Evolutionary conservation across 2,113 vertebrate species (phyloP).

Genomic region (Tupaia chinensis): DNA sequence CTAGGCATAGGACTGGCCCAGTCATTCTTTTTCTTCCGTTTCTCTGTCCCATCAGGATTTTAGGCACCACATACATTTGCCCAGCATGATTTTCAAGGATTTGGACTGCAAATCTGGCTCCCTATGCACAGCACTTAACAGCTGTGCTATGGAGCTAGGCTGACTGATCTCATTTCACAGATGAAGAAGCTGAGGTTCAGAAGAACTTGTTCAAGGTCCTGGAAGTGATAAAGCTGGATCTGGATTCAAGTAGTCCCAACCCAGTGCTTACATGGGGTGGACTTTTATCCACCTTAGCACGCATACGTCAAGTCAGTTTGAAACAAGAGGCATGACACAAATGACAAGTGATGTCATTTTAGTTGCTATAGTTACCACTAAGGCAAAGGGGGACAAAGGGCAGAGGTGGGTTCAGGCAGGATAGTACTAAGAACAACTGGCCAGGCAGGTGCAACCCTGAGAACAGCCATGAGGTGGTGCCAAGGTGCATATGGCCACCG

Average conservation of each 20-base stretch:
- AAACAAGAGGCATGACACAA: not conserved
- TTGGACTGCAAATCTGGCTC: no score
- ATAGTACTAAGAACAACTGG: not conserved
- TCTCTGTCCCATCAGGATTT: no score
- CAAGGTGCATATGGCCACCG: not conserved
- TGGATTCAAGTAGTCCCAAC: not conserved
- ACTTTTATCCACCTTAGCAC: not conserved
- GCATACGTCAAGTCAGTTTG: not conserved
- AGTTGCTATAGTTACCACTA: not conserved
- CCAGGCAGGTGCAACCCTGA: not conserved
- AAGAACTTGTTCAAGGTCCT: not conserved
- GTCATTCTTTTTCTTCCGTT: no score
- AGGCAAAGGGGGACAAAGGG: no score
- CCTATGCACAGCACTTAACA: no score
- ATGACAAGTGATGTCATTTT: not conserved
- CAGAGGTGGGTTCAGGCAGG: not conserved
- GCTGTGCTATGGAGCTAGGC: no score
- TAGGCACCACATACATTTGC: no score
- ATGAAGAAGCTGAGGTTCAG: not conserved
- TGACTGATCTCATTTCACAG: not conserved
- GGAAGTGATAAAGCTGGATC: not conserved
- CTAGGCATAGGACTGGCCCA: no score
- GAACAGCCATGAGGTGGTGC: conserved; percentile 4
- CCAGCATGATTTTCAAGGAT: no score
- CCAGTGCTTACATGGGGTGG: not conserved